phyloP scores from a whole-genome alignment of 2,113 vertebrate species.

The Circaetus cinerascens region DNA sequence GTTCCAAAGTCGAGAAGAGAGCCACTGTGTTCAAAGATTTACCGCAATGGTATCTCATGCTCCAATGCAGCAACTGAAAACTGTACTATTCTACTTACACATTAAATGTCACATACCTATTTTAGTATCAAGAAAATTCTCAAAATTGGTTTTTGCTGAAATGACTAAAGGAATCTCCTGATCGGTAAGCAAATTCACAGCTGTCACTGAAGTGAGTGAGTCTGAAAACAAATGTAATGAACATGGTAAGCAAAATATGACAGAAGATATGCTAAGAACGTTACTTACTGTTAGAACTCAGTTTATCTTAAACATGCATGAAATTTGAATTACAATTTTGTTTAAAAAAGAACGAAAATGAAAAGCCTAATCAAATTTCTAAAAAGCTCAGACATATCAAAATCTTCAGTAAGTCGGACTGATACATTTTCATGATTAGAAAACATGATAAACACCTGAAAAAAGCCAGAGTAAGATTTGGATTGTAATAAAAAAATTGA shows the following conservation, averaged over 20 bases:
- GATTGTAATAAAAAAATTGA: not conserved
- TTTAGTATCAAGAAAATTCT: constrained; percentile 83
- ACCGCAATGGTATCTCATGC: not conserved
- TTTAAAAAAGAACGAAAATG: not conserved
- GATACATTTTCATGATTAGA: not conserved
- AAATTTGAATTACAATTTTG: not conserved
- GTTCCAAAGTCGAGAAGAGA: not conserved
- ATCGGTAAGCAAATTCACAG: constrained; percentile 84
- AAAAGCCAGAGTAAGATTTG: not conserved
- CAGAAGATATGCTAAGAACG: not conserved
- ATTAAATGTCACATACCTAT: constrained; percentile 78
- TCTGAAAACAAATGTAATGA: constrained; percentile 75
- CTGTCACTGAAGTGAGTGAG: constrained; percentile 83
- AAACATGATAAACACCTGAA: not conserved
- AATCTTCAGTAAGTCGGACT: not conserved
- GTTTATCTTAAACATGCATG: not conserved
- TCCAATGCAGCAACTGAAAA: not conserved
- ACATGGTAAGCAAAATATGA: not conserved
- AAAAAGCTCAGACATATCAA: not conserved
- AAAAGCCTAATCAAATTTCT: not conserved
- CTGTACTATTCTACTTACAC: not conserved
- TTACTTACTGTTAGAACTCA: not conserved
- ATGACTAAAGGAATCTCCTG: constrained; percentile 90
- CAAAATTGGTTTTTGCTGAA: constrained; percentile 75
- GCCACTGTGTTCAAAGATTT: not conserved